Base-by-base conservation (phyloP, 2,888 invertebrate species). In the Linyphia triangularis region DNA sequence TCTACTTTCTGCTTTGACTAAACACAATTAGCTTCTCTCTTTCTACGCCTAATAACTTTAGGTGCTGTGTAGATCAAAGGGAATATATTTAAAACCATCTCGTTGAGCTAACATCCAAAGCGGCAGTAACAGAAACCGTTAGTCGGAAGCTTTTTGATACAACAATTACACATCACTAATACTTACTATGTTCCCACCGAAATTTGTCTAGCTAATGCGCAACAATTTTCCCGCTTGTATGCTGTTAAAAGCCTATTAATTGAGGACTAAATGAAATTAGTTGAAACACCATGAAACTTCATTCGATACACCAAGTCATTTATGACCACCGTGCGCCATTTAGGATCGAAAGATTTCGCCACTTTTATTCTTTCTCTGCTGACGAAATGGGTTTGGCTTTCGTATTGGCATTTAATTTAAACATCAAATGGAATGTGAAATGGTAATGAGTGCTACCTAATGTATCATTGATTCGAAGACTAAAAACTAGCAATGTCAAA, bases 201-300 rank as follows among this genome's bases (percentile, higher is more conserved):
- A 57, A 73, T 73, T 73, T 73, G 57, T 73, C 73, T 73, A 30
- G 59, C 73, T 73, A 73, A 73, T 73, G 73, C 30, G 51, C 73
- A 19, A 57, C 73, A 73, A 59, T 73, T 73, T 73, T 59, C 57
- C 33, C 73, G 73, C 73, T 73, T 73, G 73, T 73, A 51, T 57
- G 59, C 73, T 51, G 73, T 73, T 73, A 73, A 73, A 73, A 73
- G 59, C 73, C 73, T 73, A 73, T 73, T 73, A 73, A 73, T 73
- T 73, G 73, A 73, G 59, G 57, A 59, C 57, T 57, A 73, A 73
- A 73, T 73, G 73, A 73, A 73, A 73, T 73, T 73, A 73, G 73
- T 59, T 73, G 57, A 73, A 57, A 73, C 59, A 73, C 73, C 73
- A 73, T 59, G 73, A 57, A 63, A 73, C 73, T 73, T 28, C 59